phyloP scores from a whole-genome alignment of 2,888 invertebrate genomes.

The Spicauda simplicius region DNA sequence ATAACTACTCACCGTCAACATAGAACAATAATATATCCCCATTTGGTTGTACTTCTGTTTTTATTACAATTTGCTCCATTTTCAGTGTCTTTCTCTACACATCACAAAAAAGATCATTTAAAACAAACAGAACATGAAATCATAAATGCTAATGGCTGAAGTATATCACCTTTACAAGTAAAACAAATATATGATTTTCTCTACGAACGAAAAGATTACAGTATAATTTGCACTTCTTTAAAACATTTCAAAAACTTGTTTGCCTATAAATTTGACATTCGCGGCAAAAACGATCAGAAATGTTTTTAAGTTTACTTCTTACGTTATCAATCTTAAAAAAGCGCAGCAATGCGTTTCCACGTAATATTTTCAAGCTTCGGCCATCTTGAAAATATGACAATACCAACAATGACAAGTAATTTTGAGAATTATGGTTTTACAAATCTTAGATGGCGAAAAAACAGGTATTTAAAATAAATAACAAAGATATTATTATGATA shows the following conservation, averaged over 20 bases:
- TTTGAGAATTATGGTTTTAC: neutral
- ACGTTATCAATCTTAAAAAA: conserved; percentile 41
- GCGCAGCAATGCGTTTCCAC: conserved; percentile 66
- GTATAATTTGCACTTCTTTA: neutral
- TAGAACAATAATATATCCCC: conserved; percentile 76
- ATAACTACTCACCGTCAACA: conserved; percentile 66
- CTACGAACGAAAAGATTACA: neutral
- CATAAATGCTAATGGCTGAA: neutral
- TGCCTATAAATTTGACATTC: conserved; percentile 55
- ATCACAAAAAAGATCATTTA: neutral
- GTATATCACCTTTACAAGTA: neutral
- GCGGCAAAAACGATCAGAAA: conserved; percentile 62
- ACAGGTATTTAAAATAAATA: neutral
- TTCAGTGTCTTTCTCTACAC: neutral
- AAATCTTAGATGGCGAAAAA: neutral
- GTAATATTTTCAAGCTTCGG: conserved; percentile 26
- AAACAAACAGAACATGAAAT: neutral
- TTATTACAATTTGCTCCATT: conserved; percentile 72
- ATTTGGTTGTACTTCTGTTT: conserved; percentile 69
- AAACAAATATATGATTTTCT: neutral
- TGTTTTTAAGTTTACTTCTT: conserved; percentile 39
- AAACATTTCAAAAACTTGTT: neutral
- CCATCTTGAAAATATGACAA: conserved; percentile 39
- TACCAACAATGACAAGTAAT: neutral
- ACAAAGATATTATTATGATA: neutral